Conservation (phyloP, 1,140 invertebrate genomes). For the Scaptomyza pallida region DNA sequence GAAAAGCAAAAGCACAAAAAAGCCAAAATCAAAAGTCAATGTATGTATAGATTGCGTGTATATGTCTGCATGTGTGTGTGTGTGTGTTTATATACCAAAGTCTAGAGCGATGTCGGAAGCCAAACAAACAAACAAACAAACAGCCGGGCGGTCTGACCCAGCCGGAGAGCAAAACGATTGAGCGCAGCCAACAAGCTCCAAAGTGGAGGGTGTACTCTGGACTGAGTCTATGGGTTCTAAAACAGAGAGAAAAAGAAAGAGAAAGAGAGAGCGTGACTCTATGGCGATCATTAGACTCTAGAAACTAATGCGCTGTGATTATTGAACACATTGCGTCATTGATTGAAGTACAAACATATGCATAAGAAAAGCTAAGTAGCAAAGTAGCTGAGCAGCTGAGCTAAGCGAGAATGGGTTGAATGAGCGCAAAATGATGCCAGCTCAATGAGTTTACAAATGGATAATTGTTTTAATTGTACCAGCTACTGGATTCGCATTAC, state of each 20-base stretch:
- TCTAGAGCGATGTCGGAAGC: slow-evolving; percentile 52
- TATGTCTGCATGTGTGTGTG: slow-evolving; percentile 5
- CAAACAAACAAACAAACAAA: slow-evolving; percentile 62
- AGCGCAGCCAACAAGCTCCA: slow-evolving; percentile 11
- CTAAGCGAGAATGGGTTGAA: background rate
- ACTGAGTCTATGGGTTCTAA: slow-evolving; percentile 21
- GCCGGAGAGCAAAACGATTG: slow-evolving; percentile 23
- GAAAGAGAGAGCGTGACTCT: slow-evolving; percentile 4
- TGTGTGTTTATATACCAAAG: slow-evolving; percentile 21
- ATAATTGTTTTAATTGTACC: slow-evolving; percentile 9
- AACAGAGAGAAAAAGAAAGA: slow-evolving; percentile 8
- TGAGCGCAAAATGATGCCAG: slow-evolving; percentile 17
- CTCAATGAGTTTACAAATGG: background rate
- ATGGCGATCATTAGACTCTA: slow-evolving; percentile 1
- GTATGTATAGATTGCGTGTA: background rate
- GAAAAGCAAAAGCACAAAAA: slow-evolving; percentile 46
- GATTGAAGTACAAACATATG: slow-evolving; percentile 17
- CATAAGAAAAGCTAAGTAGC: too few relatives aligned
- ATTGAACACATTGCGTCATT: slow-evolving; percentile 53
- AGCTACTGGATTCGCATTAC: background rate
- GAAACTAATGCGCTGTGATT: slow-evolving; percentile 44
- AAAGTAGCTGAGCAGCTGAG: slow-evolving; percentile 1
- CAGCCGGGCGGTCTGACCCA: slow-evolving; percentile 38
- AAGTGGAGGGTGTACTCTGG: slow-evolving; percentile 26
- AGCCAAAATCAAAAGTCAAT: slow-evolving; percentile 59